Percentiles rank a stretch among this genome's conserved stretches.
phyloP scores from a whole-genome alignment of 2,797 vertebrate species.

The Falco peregrinus region DNA sequence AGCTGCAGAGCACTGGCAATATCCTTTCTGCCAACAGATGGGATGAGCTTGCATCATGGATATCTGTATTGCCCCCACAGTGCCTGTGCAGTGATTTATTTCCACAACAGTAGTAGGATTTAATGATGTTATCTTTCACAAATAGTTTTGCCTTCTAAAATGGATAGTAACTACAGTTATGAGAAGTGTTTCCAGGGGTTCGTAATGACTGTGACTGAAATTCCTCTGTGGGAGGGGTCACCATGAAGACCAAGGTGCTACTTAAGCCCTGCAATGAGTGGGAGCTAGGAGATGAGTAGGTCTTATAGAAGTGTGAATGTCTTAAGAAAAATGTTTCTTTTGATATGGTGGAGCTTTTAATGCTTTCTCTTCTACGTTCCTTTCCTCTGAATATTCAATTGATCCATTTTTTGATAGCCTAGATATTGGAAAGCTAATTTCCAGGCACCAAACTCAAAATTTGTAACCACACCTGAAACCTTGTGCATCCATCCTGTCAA shows the following conservation, averaged over 20 bases:
- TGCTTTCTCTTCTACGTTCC: not conserved
- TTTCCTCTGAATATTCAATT: not conserved
- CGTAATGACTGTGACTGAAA: not conserved
- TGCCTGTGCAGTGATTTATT: not conserved
- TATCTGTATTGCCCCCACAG: not conserved
- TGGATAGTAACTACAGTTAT: not conserved
- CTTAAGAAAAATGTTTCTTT: not conserved
- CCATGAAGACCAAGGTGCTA: not conserved
- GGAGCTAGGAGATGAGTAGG: not conserved
- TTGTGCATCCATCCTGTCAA: not conserved
- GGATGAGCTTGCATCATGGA: not conserved
- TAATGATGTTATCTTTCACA: not conserved
- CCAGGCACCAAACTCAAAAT: not conserved
- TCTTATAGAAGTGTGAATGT: not conserved
- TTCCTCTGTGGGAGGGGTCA: not conserved
- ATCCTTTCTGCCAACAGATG: not conserved
- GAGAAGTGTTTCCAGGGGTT: not conserved
- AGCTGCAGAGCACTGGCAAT: not conserved
- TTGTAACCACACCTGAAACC: not conserved
- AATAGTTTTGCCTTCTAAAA: not conserved
- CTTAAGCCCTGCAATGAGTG: not conserved
- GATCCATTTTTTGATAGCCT: not conserved
- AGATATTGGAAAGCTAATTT: not conserved
- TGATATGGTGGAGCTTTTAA: not conserved
- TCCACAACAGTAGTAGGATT: not conserved